Evolutionary conservation across 2,797 vertebrate species (phyloP).

Genomic region (Agapornis canus): DNA sequence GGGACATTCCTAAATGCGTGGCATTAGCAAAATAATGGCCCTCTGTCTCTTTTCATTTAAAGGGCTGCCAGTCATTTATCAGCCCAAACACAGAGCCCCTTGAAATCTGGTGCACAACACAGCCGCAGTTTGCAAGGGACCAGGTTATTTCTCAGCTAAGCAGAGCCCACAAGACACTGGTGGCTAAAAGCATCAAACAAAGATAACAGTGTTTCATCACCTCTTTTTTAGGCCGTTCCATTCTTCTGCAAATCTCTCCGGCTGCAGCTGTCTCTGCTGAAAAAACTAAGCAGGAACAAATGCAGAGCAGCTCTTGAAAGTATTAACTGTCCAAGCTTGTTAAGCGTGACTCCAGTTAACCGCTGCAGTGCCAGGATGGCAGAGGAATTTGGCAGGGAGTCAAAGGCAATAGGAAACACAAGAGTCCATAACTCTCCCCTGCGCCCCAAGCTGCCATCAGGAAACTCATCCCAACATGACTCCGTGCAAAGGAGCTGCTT

Average conservation of each 20-base stretch:
- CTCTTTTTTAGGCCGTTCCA: not conserved
- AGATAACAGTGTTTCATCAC: conserved; percentile 31
- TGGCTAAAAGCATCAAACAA: conserved; percentile 27
- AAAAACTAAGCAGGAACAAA: conserved; percentile 27
- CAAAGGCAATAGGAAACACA: not conserved
- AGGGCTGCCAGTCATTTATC: conserved; percentile 24
- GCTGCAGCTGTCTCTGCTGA: conserved; percentile 27
- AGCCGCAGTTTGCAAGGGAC: not conserved
- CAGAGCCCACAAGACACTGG: not conserved
- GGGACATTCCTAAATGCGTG: not conserved
- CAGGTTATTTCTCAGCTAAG: not conserved
- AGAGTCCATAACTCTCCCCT: not conserved
- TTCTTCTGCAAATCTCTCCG: not conserved
- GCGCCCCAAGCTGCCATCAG: not conserved
- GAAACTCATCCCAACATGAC: not conserved
- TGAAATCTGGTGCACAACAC: not conserved
- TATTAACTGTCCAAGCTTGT: not conserved
- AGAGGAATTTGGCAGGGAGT: not conserved
- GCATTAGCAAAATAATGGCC: conserved; percentile 30
- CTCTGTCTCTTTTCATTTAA: conserved; percentile 12
- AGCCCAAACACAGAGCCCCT: conserved; percentile 15
- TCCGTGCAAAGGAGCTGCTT: not conserved
- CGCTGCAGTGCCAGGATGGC: not conserved
- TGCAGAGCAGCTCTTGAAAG: conserved; percentile 5
- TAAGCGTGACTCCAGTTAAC: conserved; percentile 29